Evolutionary conservation across 2,113 vertebrate species (phyloP).

Genomic region (Carollia perspicillata): DNA sequence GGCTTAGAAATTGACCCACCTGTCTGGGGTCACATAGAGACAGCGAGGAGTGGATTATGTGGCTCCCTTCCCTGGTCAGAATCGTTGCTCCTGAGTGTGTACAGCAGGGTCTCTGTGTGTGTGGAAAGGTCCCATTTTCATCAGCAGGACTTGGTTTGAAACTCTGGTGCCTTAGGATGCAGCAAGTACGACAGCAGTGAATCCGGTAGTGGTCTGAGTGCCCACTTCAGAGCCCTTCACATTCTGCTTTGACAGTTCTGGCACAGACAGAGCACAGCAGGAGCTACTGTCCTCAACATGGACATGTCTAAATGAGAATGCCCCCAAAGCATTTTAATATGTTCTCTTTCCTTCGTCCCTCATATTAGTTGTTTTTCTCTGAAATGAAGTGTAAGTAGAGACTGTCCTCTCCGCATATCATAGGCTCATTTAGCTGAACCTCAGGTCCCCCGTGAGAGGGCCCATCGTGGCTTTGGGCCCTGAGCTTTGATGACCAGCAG

Average conservation of each 20-base stretch:
- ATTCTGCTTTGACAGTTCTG: neutral
- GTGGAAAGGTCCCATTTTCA: neutral
- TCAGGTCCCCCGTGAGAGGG: neutral
- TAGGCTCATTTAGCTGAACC: neutral
- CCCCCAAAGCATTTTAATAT: neutral
- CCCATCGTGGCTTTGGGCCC: neutral
- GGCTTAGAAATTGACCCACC: neutral
- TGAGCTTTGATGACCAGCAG: neutral
- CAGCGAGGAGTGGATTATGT: neutral
- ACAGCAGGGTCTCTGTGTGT: neutral
- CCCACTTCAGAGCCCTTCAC: neutral
- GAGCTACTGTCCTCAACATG: neutral
- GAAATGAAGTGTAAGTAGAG: neutral
- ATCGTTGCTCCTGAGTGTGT: neutral
- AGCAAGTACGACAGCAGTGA: neutral
- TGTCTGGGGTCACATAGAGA: neutral
- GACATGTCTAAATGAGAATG: constrained; percentile 14
- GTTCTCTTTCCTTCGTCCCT: neutral
- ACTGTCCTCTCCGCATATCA: neutral
- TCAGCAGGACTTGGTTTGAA: neutral
- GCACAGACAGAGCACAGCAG: neutral
- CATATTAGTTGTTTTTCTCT: neutral
- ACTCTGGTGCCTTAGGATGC: neutral
- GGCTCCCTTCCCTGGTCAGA: neutral
- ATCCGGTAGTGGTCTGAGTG: neutral